Evolutionary conservation across 2,888 invertebrate genomes (phyloP), one percentile per base, ranked within the genome.

Genomic region (Rotaria socialis): DNA sequence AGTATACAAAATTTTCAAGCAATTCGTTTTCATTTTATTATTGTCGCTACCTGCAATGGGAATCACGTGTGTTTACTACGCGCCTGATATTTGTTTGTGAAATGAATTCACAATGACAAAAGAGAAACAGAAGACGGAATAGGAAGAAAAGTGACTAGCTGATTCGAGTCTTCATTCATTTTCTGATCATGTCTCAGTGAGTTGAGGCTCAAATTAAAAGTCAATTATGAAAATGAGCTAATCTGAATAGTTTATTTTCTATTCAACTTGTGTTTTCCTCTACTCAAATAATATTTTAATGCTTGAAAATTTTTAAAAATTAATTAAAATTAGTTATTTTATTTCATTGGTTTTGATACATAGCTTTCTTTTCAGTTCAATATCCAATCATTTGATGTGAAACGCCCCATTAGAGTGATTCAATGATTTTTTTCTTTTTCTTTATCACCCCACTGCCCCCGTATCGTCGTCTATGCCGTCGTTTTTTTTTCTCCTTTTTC

Each of bases 401-500:
- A 35, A 35, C 16, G 35, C 35, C 67, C 67, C 67, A 1, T 67
- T 35, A 35, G 35, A 41, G 27, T 35, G 35, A 67, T 67, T 67
- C 67, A 41, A 67, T 41, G 67, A 35, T 67, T 67, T 41, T 67
- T 67, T 35, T 35, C 67, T 35, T 35, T 67, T 67, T 67, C 67
- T 67, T 41, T 35, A 67, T 67, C 67, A 67, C 67, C 27, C 35
- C 27, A 67, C 14, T 67, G 67, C 27, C 67, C 35, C 67, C 27
- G 35, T 67, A 67, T 67, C 27, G 27, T 67, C 67, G 67, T 67
- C 67, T 67, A 67, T 67, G 67, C 35, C 14, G 67, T 67, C 67
- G 35, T 16, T 67, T 67, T 67, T 67, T 60, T 67, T 67, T 67
- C 35, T 27, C 35, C 35, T 67, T 67, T 52, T 67, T 67, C 35